phyloP scores from a whole-genome alignment of 2,797 vertebrate genomes.

The Darevskia mixta region DNA sequence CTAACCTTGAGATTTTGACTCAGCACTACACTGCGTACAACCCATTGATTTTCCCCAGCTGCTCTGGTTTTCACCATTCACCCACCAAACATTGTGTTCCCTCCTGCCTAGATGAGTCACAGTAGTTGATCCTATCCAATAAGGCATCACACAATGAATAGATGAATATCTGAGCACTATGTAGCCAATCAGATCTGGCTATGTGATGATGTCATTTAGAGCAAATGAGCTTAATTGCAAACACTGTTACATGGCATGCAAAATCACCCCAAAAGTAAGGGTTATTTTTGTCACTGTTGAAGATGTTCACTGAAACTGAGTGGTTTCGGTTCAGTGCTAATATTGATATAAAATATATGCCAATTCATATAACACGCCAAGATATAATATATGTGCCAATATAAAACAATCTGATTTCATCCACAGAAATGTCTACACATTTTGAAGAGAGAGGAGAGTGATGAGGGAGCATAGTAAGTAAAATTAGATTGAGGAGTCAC shows the following conservation, averaged over 20 bases:
- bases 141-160: not conserved
- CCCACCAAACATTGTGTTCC: too few relatives aligned
- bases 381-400: not conserved
- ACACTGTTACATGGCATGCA: too few relatives aligned
- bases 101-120: not conserved
- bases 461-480: not conserved
- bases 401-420: constrained; percentile 3
- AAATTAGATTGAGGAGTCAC: constrained; percentile 10
- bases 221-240: not conserved
- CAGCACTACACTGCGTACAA: too few relatives aligned
- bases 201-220: not conserved
- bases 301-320: not conserved
- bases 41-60: not conserved
- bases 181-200: not conserved
- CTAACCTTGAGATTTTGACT: too few relatives aligned
- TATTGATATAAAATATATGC: not conserved
- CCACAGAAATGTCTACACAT: not conserved
- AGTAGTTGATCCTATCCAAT: too few relatives aligned
- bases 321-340: not conserved
- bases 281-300: not conserved
- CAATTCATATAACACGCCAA: not conserved
- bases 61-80: not conserved
- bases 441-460: constrained; percentile 1
- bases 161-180: not conserved
- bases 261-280: not conserved